Percentiles rank a stretch among this genome's conserved stretches.
phyloP scores from a whole-genome alignment of 2,113 vertebrate species.

The Ivindomyrus marchei region DNA sequence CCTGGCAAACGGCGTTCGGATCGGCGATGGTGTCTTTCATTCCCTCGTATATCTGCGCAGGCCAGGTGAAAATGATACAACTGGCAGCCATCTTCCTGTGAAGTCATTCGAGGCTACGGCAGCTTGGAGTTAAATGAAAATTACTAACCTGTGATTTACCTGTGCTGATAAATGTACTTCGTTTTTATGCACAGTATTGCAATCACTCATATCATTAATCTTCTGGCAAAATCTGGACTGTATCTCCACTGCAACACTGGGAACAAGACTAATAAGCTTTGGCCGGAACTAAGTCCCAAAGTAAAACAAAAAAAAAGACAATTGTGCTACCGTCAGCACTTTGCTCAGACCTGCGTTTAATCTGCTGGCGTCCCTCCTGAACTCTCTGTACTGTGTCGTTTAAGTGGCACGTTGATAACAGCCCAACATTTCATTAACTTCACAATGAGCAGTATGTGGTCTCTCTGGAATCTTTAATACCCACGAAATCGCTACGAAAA shows the following conservation, averaged over 20 bases:
- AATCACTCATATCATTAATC: background rate
- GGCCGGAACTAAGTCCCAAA: background rate
- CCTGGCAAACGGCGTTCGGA: background rate
- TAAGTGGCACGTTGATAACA: conserved; percentile 61
- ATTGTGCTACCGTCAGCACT: conserved; percentile 2
- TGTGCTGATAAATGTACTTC: background rate
- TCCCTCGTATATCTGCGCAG: background rate
- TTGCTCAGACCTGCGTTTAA: background rate
- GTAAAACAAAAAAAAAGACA: conserved; percentile 13
- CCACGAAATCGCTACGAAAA: background rate
- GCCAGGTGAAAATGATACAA: background rate
- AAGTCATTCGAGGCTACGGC: background rate
- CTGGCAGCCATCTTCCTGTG: background rate
- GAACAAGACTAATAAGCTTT: conserved; percentile 19
- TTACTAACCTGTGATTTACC: background rate
- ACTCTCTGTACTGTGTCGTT: conserved; percentile 63
- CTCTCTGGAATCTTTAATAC: background rate
- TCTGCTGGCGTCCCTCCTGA: conserved; percentile 40
- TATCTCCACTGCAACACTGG: background rate
- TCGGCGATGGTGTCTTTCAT: background rate
- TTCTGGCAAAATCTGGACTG: background rate
- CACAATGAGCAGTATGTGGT: background rate
- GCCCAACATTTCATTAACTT: conserved; percentile 1
- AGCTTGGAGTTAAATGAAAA: background rate
- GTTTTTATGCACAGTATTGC: background rate